These are phyloP conservation scores for Sylvia atricapilla DNA, from an alignment of 2,113 vertebrate genomes.

Conservation along the genomic window DNA sequence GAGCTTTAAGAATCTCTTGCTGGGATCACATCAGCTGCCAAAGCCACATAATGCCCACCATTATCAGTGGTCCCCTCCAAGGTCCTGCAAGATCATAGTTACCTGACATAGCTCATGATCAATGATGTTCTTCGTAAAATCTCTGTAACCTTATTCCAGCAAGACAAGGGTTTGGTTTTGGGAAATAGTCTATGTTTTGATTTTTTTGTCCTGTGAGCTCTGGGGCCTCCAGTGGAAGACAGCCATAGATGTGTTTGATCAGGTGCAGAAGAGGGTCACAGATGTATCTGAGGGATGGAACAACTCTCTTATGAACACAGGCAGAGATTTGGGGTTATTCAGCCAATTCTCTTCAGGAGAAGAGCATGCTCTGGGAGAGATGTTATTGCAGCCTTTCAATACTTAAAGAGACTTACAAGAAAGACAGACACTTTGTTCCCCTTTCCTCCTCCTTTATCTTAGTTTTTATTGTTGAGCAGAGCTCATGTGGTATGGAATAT, in stretches of 20 bases:
- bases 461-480: neutral
- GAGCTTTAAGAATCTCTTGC: neutral
- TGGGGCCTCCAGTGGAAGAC: neutral
- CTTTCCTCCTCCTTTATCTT: neutral
- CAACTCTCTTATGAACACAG: neutral
- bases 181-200: neutral
- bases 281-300: neutral
- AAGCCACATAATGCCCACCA: neutral
- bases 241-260: accelerated
- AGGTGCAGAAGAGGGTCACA: neutral
- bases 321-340: neutral
- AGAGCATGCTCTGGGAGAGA: accelerated
- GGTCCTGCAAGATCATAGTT: neutral
- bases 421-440: neutral
- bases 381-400: accelerated
- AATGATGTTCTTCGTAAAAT: neutral
- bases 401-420: neutral
- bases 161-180: neutral
- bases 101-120: neutral
- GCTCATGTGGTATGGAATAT: neutral
- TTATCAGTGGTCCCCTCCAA: neutral
- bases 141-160: neutral
- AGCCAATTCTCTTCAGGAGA: neutral
- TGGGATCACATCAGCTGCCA: neutral
- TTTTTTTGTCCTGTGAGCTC: neutral